phyloP scores from a whole-genome alignment of 2,113 vertebrate genomes.

The Brachyistius frenatus region DNA sequence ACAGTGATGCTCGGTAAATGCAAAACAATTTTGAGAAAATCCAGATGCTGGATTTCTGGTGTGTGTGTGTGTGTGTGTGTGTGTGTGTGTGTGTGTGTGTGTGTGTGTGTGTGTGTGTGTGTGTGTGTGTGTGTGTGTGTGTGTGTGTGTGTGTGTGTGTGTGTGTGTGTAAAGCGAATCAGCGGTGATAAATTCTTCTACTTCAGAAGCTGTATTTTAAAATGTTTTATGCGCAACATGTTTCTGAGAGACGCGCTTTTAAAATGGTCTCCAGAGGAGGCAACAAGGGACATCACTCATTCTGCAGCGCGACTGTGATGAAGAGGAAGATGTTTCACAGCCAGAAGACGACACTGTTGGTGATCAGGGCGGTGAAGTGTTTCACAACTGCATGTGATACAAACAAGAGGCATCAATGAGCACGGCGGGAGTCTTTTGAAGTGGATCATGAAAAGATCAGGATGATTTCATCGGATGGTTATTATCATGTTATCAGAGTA shows the following conservation, averaged over 20 bases:
- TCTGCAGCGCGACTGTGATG: slow-evolving; percentile 2
- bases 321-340: slow-evolving; percentile 12
- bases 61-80: slow-evolving; percentile 25
- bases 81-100: slow-evolving; percentile 21
- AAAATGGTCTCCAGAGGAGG: slow-evolving; percentile 56
- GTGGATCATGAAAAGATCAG: not conserved
- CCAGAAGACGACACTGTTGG: slow-evolving; percentile 7
- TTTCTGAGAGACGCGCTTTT: slow-evolving; percentile 23
- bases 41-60: slow-evolving; percentile 26
- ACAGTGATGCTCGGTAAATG: slow-evolving; percentile 9
- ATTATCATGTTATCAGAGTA: not conserved
- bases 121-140: too few relatives aligned
- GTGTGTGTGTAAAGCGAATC: slow-evolving; percentile 33
- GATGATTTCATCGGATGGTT: not conserved
- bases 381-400: not conserved
- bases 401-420: slow-evolving; percentile 2
- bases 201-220: slow-evolving; percentile 66
- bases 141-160: slow-evolving; percentile 25
- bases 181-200: slow-evolving; percentile 53
- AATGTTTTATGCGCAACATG: slow-evolving; percentile 41
- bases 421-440: not conserved
- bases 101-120: slow-evolving; percentile 36
- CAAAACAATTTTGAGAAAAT: slow-evolving; percentile 41
- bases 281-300: slow-evolving; percentile 30
- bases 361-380: not conserved